Evolutionary conservation across 2,888 invertebrate genomes (phyloP), one percentile per base, ranked within the genome.

Genomic region (Catonia carolina): DNA sequence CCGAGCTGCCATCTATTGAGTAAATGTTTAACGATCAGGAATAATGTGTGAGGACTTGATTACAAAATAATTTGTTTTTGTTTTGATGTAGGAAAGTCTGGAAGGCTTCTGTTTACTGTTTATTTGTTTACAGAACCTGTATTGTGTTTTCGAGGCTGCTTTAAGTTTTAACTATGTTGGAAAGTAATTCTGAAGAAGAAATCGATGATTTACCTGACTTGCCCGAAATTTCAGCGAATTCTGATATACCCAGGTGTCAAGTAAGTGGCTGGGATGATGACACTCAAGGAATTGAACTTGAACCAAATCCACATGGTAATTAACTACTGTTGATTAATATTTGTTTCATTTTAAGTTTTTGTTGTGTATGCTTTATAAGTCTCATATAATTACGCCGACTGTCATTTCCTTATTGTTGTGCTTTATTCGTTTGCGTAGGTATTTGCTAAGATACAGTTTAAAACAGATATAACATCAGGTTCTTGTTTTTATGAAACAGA

Each of bases 251-350:
- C 5, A 55, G 56, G 14, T 55, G 53, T 37, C 59, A 74, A 67
- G 86, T 89, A 1, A 89, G 89, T 68, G 89, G 87, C 51, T 90
- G 89, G 89, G 89, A 90, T 66, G 84, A 86, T 68, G 83, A 85
- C 67, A 73, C 78, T 58, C 78, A 83, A 63, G 81, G 84, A 59
- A 77, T 89, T 10, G 83, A 87, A 60, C 75, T 78, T 63, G 82
- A 84, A 37, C 76, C 79, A 65, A 79, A 86, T 73, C 87, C 89
- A 0, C 78, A 81, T 76, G 85, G 89, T 88, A 76, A 69, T 60
- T 53, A n/a, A n/a, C n/a, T n/a, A n/a, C n/a, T n/a, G n/a, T n/a
- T n/a, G n/a, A n/a, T n/a, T n/a, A 41, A 8, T 10, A 10, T 20
- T 22, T 20, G 8, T 7, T 41, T 8, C 41, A 12, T 12, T 41